Conservation (phyloP, 2,797 vertebrate species). For the Tadarida brasiliensis region DNA sequence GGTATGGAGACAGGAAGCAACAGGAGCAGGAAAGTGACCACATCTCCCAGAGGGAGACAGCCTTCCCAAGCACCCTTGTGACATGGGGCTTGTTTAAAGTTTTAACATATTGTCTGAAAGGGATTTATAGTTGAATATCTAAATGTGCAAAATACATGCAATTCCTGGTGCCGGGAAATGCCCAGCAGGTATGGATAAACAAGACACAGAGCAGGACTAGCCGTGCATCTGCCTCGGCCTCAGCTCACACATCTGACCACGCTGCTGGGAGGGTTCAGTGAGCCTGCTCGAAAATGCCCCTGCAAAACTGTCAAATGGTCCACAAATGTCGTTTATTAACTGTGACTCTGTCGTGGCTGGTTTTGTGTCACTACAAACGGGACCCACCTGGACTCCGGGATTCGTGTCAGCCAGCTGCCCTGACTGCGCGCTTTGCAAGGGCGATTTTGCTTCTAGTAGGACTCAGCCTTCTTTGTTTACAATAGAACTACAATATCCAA, state of each 20-base stretch:
- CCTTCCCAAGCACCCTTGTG: neutral
- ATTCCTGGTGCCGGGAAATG: neutral
- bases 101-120: constrained; percentile 14
- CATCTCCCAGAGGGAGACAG: neutral
- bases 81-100: neutral
- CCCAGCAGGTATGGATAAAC: constrained; percentile 39
- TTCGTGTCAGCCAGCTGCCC: too few relatives aligned
- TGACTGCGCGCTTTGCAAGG: neutral
- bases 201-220: neutral
- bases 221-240: neutral
- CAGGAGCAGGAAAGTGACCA: neutral
- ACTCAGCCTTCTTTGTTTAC: neutral
- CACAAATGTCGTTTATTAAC: neutral
- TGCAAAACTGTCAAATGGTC: neutral
- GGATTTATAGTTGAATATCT: constrained; percentile 2
- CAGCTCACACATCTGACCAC: neutral
- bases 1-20: neutral
- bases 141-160: neutral
- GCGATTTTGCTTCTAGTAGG: neutral
- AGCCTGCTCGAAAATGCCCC: neutral
- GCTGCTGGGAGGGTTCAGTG: neutral
- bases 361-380: neutral
- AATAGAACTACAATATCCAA: neutral
- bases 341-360: neutral
- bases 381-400: too few relatives aligned